These are phyloP conservation scores for Octomys mimax DNA, from an alignment of 2,797 vertebrate species.

Conservation along the genomic window DNA sequence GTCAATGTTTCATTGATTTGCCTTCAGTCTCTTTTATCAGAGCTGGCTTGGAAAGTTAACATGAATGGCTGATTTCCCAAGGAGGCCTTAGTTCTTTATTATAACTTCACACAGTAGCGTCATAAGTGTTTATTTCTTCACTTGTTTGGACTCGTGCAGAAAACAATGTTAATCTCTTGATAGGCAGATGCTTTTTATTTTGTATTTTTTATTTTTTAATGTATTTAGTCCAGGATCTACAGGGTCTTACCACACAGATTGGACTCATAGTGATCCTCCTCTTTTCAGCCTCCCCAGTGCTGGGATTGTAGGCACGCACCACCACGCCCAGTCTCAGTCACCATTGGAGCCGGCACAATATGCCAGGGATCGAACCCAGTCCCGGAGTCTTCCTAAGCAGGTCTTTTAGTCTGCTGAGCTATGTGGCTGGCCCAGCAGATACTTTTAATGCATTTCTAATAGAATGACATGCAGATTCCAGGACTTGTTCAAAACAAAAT, in stretches of 20 bases:
- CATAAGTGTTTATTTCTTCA: neutral
- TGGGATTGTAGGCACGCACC: no score
- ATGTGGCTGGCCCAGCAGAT: neutral
- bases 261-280: no score
- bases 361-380: no score
- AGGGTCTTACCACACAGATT: no score
- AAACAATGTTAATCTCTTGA: neutral
- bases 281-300: no score
- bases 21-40: neutral
- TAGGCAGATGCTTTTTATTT: neutral
- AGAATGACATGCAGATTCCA: neutral
- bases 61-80: neutral
- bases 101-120: neutral
- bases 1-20: neutral
- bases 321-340: no score
- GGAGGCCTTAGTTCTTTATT: neutral
- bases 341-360: no score
- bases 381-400: no score
- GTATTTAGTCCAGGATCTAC: neutral
- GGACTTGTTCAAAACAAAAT: neutral
- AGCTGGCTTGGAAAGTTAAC: neutral
- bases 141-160: conserved; percentile 40
- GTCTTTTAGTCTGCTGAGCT: no score
- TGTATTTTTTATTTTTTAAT: conserved; percentile 25
- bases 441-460: neutral